A percentile compares a stretch with the other conserved stretches of the same genome.
phyloP scores from a whole-genome alignment of 2,888 invertebrate species.

The Caradrina kadenii region DNA sequence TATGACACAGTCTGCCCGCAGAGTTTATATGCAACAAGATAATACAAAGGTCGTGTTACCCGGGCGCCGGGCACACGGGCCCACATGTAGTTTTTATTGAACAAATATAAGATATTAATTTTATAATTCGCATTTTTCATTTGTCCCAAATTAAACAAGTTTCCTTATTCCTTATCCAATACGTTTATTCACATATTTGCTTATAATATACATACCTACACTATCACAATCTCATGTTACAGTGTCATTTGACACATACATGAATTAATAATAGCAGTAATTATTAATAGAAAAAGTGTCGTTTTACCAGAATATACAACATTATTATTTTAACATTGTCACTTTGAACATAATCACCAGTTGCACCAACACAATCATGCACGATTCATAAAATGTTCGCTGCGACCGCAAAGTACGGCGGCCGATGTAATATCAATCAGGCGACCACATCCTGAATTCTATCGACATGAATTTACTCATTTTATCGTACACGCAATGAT shows the following conservation, averaged over 20 bases:
- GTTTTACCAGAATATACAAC: background rate
- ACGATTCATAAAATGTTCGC: conserved; percentile 14
- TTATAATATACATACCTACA: conserved; percentile 25
- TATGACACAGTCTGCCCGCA: conserved; percentile 91
- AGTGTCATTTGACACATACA: conserved; percentile 1
- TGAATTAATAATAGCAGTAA: conserved; percentile 5
- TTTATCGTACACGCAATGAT: conserved; percentile 2
- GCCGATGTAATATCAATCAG: conserved; percentile 22
- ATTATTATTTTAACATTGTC: background rate
- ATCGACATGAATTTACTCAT: conserved; percentile 6
- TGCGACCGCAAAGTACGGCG: conserved; percentile 36
- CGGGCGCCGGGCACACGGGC: conserved; percentile 90
- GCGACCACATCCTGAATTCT: conserved; percentile 47
- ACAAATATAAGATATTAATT: conserved; percentile 91
- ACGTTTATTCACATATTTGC: conserved; percentile 54
- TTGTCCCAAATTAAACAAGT: conserved; percentile 55
- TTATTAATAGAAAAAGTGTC: no score
- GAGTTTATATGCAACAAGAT: conserved; percentile 90
- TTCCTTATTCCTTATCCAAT: conserved; percentile 38
- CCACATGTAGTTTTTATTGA: conserved; percentile 91
- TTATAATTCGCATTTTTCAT: conserved; percentile 88
- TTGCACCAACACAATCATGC: conserved; percentile 26
- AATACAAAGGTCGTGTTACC: conserved; percentile 91
- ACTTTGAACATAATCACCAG: conserved; percentile 21
- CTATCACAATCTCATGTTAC: background rate